Conservation (phyloP, 2,888 invertebrate genomes). For the Nysson spinosus region DNA sequence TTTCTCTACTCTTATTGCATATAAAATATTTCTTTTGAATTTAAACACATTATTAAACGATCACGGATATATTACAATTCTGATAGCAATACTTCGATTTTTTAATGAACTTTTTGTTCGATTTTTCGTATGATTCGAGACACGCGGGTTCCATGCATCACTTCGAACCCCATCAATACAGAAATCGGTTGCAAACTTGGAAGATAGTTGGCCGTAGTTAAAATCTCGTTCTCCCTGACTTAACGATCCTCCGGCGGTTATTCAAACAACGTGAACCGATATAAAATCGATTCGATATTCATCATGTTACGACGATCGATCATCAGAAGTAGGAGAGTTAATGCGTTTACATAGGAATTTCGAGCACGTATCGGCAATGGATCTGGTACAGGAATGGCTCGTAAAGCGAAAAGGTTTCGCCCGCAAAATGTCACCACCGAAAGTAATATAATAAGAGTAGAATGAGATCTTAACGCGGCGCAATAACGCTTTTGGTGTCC, state of each 20-base stretch:
- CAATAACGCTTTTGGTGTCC: too few species aligned
- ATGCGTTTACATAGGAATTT: neutral
- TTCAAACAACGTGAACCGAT: neutral
- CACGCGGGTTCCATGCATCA: too few species aligned
- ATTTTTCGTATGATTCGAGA: too few species aligned
- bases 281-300: slow-evolving; percentile 3
- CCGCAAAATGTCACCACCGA: neutral
- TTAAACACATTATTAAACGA: too few species aligned
- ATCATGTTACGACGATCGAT: neutral
- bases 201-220: neutral
- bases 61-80: too few species aligned
- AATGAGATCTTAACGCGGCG: too few species aligned
- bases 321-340: neutral
- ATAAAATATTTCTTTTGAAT: too few species aligned
- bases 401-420: slow-evolving; percentile 23
- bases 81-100: too few species aligned
- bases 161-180: too few species aligned
- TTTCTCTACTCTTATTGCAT: too few species aligned
- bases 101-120: too few species aligned
- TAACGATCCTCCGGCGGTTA: neutral
- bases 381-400: neutral
- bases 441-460: too few species aligned
- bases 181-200: neutral
- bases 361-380: slow-evolving; percentile 6
- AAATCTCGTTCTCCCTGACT: neutral